phyloP scores from a whole-genome alignment of 1,140 invertebrate genomes.

The Megalopta genalis region DNA sequence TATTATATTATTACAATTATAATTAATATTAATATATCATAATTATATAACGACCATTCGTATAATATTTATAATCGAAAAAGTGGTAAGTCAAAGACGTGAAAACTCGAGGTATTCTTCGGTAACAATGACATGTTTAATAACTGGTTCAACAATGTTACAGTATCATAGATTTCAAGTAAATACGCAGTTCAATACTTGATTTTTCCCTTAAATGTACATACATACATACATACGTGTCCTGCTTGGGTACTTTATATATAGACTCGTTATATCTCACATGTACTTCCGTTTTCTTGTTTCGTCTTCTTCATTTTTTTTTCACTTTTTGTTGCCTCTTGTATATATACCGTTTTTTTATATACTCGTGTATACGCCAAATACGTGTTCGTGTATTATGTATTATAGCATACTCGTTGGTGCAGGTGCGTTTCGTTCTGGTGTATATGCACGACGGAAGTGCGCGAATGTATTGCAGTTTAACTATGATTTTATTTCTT shows the following conservation, averaged over 20 bases:
- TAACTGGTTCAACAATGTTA: constrained; percentile 80
- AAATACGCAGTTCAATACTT: constrained; percentile 73
- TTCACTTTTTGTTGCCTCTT: background rate
- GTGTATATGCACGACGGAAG: constrained; percentile 36
- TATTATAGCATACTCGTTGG: constrained; percentile 12
- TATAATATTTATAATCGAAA: too few relatives aligned
- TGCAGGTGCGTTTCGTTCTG: constrained; percentile 9
- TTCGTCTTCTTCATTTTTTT: background rate
- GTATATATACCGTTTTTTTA: constrained; percentile 7
- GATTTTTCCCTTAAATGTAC: constrained; percentile 75
- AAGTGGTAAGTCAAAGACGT: constrained; percentile 16
- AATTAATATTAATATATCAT: too few relatives aligned
- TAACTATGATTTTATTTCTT: constrained; percentile 30
- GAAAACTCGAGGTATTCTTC: constrained; percentile 70
- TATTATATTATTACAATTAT: too few relatives aligned
- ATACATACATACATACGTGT: constrained; percentile 76
- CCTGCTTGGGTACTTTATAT: constrained; percentile 49
- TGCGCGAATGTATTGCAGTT: constrained; percentile 40
- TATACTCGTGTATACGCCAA: constrained; percentile 50
- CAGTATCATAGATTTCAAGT: constrained; percentile 76
- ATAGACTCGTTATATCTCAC: constrained; percentile 12
- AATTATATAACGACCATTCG: too few relatives aligned
- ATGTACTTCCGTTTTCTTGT: constrained; percentile 9
- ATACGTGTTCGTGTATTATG: constrained; percentile 32
- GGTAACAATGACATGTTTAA: constrained; percentile 81